Evolutionary conservation across 2,113 vertebrate species (phyloP).

Genomic region (Terrapene triunguis): DNA sequence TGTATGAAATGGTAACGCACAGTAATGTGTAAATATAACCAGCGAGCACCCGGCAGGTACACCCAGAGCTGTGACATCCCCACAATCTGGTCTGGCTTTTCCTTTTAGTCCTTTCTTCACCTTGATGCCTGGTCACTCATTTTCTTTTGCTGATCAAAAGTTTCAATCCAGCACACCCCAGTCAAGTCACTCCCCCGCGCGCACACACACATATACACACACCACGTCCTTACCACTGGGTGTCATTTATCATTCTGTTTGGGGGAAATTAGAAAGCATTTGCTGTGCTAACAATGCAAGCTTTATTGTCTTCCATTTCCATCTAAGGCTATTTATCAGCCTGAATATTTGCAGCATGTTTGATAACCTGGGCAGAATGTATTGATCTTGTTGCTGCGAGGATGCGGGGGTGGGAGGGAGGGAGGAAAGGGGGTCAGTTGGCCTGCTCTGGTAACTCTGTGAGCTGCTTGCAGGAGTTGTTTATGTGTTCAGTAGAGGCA

Average conservation of each 20-base stretch:
- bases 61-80: neutral
- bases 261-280: neutral
- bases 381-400: constrained; percentile 3
- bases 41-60: fast-evolving
- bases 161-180: fast-evolving
- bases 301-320: neutral
- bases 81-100: neutral
- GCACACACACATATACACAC: neutral
- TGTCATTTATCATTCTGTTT: neutral
- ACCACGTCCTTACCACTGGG: neutral
- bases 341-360: neutral
- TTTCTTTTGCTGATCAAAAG: neutral
- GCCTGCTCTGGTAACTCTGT: constrained; percentile 23
- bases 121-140: neutral
- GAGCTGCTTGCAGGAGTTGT: constrained; percentile 3
- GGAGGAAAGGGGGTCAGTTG: neutral
- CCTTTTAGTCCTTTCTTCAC: fast-evolving
- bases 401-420: neutral
- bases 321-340: neutral
- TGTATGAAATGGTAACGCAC: neutral
- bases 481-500: neutral
- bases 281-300: fast-evolving
- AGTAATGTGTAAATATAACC: neutral
- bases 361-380: neutral
- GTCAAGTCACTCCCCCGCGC: neutral